A percentile compares a stretch with the other conserved stretches of the same genome.
Conservation (phyloP, 35 echinoderm and acorn worm species). For the Strongylocentrotus purpuratus region DNA sequence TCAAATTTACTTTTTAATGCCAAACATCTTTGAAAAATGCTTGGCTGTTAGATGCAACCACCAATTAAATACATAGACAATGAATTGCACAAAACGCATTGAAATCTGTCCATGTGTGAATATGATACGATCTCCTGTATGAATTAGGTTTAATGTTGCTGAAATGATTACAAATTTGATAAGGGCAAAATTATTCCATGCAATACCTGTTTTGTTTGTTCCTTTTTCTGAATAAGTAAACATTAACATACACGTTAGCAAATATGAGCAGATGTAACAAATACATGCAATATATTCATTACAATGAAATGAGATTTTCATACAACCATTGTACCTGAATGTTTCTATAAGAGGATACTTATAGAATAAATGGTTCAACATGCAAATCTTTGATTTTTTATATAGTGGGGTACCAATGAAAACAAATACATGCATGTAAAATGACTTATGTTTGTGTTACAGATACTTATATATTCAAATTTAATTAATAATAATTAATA, state of each 20-base stretch:
- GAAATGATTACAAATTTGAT: background rate
- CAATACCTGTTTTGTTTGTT: slow-evolving; percentile 1
- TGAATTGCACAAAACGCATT: background rate
- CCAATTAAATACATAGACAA: background rate
- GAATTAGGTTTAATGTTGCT: background rate
- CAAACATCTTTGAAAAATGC: background rate
- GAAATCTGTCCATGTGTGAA: background rate
- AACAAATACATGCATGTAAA: too few relatives aligned
- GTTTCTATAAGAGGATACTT: background rate
- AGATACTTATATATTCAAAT: too few relatives aligned
- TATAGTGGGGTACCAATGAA: background rate
- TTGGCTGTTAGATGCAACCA: background rate
- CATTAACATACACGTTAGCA: background rate
- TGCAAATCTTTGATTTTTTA: background rate
- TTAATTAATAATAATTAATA: too few relatives aligned
- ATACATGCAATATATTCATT: background rate
- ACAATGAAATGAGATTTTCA: background rate
- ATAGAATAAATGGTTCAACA: background rate
- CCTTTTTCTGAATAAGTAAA: slow-evolving; percentile 4
- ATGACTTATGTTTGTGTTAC: too few relatives aligned
- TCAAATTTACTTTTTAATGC: background rate
- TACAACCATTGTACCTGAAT: background rate
- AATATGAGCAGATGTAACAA: background rate
- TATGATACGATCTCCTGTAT: background rate
- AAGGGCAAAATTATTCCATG: background rate